Evolutionary conservation across 2,888 invertebrate species (phyloP), one percentile per base, ranked within the genome.

Genomic region (Archaeoteleia sp.): DNA sequence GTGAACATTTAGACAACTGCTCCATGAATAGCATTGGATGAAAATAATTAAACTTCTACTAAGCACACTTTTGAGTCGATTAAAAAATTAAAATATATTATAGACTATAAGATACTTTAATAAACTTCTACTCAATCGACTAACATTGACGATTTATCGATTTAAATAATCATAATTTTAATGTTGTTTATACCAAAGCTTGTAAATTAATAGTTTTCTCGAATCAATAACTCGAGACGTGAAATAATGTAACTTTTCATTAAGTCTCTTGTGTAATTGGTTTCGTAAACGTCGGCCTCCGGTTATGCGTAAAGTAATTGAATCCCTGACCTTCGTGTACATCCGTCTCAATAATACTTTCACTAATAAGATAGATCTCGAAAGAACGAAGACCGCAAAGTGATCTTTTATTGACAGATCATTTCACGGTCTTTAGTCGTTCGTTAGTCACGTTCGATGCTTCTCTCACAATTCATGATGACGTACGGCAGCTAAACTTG

Each of bases 351-450:
- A 55, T 67, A 60, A 48, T 67, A 67, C 67, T 67, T 67, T 67
- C 67, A 61, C 67, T 49, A 25, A 13, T 15, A 15, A 39, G 61
- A 57, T 57, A 51, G 61, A 57, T 48, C 61, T 35, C 48, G 57
- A 55, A 62, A 40, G 40, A 45, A 30, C 49, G 32, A 46, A 46
- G 49, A 60, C 49, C 55, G 60, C 66, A 58, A 66, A 67, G 48
- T 67, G 60, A 60, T 67, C 66, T 30, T 67, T 67, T 67, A 67
- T 67, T 67, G 67, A 67, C 67, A 67, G 61, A 67, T 67, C 67
- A 60, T 67, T 67, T 67, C 67, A 60, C 60, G 60, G 66, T 67
- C 43, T 67, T 54, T 54, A 48, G 55, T 15, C 49, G 39, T 67
- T 55, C 60, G 54, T 67, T 67, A 54, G 67, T 54, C 67, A 60